These are phyloP conservation scores for Leptura quadrifasciata DNA, from an alignment of 2,888 invertebrate species.

Conservation along the genomic window DNA sequence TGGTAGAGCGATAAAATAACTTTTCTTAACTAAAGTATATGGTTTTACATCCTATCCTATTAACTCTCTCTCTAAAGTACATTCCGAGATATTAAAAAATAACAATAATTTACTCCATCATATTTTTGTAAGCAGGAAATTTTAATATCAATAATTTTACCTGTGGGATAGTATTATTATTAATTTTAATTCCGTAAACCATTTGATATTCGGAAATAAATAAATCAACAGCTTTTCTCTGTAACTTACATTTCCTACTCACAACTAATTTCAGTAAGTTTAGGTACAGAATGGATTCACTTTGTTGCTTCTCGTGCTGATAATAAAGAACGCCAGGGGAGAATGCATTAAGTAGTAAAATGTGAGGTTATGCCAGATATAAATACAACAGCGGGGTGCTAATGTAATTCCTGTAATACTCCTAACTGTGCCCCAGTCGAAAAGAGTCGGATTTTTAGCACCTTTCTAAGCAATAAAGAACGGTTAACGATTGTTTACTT, in stretches of 20 bases:
- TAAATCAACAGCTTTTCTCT: not conserved
- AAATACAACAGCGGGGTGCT: conserved; percentile 56
- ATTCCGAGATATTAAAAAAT: no score
- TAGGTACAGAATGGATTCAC: not conserved
- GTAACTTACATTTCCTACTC: not conserved
- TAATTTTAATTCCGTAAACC: no score
- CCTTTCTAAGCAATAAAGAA: conserved; percentile 59
- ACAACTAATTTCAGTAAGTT: conserved; percentile 3
- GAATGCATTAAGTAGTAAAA: conserved; percentile 57
- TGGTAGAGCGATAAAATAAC: no score
- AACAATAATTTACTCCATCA: no score
- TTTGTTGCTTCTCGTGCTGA: conserved; percentile 5
- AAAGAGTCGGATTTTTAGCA: conserved; percentile 32
- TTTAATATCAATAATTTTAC: no score
- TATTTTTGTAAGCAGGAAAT: no score
- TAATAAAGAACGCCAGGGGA: conserved; percentile 41
- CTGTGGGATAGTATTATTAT: no score
- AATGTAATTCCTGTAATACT: conserved; percentile 54
- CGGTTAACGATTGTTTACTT: conserved; percentile 59
- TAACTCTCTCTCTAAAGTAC: no score
- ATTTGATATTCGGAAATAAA: not conserved
- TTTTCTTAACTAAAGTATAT: no score
- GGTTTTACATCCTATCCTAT: no score
- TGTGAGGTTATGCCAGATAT: conserved; percentile 58
- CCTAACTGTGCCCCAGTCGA: conserved; percentile 24